These are phyloP conservation scores for Amia ocellicauda DNA, from an alignment of 2,113 vertebrate species.

Conservation along the genomic window DNA sequence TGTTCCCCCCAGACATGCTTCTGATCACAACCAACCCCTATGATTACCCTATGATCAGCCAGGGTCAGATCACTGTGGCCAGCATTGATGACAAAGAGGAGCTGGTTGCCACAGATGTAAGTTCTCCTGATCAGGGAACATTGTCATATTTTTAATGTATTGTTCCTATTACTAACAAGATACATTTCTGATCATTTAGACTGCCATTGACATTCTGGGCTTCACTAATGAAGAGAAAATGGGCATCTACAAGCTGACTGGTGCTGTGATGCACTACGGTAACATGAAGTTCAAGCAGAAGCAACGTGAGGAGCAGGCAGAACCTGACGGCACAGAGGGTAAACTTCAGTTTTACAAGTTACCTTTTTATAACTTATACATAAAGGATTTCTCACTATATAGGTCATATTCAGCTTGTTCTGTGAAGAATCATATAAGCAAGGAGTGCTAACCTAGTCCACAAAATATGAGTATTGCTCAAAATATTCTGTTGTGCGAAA, in stretches of 20 bases:
- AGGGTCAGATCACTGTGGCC: slow-evolving; percentile 56
- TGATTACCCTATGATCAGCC: slow-evolving; percentile 56
- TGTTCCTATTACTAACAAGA: no score
- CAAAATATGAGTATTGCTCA: no score
- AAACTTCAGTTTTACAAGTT: slow-evolving; percentile 16
- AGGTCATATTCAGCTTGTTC: no score
- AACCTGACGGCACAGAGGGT: slow-evolving; percentile 72
- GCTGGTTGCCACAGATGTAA: slow-evolving; percentile 51
- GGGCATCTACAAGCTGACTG: slow-evolving; percentile 23
- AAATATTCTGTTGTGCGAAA: no score
- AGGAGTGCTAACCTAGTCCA: no score
- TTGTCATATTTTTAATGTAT: not conserved
- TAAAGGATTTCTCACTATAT: no score
- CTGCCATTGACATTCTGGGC: slow-evolving; percentile 26
- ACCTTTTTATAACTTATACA: no score
- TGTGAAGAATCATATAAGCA: no score
- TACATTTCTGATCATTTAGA: not conserved
- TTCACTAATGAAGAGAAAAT: slow-evolving; percentile 20
- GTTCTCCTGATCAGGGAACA: not conserved
- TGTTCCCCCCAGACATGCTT: slow-evolving; percentile 54
- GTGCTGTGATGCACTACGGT: slow-evolving; percentile 20
- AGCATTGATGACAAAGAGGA: slow-evolving; percentile 58
- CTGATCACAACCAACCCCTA: slow-evolving; percentile 60
- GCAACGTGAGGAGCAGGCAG: no score
- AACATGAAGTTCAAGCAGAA: not conserved